These are phyloP conservation scores for Typhlomys cinereus DNA, from an alignment of 2,113 vertebrate genomes.

Conservation along the genomic window DNA sequence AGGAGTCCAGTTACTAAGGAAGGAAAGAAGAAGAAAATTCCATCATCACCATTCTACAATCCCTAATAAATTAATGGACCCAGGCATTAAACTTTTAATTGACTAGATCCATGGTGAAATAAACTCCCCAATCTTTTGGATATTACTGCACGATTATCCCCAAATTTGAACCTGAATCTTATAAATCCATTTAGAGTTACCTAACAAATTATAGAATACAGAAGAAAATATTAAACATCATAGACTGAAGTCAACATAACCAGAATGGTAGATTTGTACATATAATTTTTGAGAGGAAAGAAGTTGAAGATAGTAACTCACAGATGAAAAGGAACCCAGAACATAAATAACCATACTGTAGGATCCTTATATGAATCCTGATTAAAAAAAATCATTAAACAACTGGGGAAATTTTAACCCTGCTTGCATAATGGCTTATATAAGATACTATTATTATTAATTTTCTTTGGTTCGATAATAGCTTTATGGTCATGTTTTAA, in stretches of 20 bases:
- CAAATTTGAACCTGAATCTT: neutral
- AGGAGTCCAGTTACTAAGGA: neutral
- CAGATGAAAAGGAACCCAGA: slow-evolving; percentile 24
- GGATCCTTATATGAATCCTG: neutral
- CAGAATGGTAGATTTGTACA: neutral
- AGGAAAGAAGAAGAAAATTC: neutral
- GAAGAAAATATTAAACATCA: slow-evolving; percentile 14
- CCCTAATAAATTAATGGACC: slow-evolving; percentile 4
- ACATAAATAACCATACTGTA: neutral
- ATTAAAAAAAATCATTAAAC: slow-evolving; percentile 45
- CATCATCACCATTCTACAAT: neutral
- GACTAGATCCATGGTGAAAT: slow-evolving; percentile 40
- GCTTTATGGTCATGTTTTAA: slow-evolving; percentile 55
- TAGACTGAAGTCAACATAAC: slow-evolving; percentile 16
- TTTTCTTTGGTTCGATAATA: slow-evolving; percentile 58
- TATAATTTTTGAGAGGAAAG: slow-evolving; percentile 17
- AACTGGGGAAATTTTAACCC: slow-evolving; percentile 25
- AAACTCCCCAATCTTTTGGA: neutral
- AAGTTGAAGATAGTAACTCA: neutral
- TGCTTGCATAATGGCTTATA: slow-evolving; percentile 44
- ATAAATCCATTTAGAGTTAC: slow-evolving; percentile 34
- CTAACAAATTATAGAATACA: slow-evolving; percentile 23
- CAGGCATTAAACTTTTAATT: neutral
- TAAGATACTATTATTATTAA: slow-evolving; percentile 38
- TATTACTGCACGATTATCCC: neutral